These are phyloP conservation scores for Drosophila bifasciata DNA, from an alignment of 1,140 invertebrate genomes.

Conservation along the genomic window DNA sequence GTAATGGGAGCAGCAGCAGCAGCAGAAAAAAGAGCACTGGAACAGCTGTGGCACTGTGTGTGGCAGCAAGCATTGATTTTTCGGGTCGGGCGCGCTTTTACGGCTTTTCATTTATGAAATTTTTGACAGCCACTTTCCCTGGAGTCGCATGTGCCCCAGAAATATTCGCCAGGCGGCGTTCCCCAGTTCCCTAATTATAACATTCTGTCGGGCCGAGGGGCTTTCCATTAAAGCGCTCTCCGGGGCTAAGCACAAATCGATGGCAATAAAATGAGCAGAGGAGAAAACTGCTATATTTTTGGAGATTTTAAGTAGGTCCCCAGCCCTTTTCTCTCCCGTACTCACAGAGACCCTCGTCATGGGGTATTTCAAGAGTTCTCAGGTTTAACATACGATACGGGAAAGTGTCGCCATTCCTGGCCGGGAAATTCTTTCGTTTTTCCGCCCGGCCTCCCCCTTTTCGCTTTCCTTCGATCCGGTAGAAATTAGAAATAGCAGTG, in stretches of 20 bases:
- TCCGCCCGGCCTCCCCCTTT: background rate
- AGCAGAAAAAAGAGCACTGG: background rate
- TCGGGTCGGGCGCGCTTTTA: constrained; percentile 57
- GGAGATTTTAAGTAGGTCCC: background rate
- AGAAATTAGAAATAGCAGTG: constrained; percentile 36
- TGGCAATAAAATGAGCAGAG: constrained; percentile 14
- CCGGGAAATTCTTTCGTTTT: background rate
- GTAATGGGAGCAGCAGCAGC: constrained; percentile 29
- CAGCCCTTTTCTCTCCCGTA: constrained; percentile 12
- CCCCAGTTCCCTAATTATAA: constrained; percentile 34
- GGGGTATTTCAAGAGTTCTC: background rate
- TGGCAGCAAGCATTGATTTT: constrained; percentile 62
- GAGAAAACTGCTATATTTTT: background rate
- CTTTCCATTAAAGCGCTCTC: constrained; percentile 25
- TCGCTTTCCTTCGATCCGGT: background rate
- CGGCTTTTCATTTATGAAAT: constrained; percentile 72
- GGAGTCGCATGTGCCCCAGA: constrained; percentile 21
- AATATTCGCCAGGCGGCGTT: background rate
- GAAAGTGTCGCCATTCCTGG: constrained; percentile 11
- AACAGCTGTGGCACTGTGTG: constrained; percentile 54
- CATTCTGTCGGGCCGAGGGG: constrained; percentile 9
- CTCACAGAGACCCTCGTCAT: constrained; percentile 36
- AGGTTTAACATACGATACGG: constrained; percentile 3
- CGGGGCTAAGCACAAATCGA: constrained; percentile 16
- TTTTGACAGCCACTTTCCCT: constrained; percentile 61